phyloP scores from a whole-genome alignment of 2,888 invertebrate genomes.

The Coronaproctus castanopsis region DNA sequence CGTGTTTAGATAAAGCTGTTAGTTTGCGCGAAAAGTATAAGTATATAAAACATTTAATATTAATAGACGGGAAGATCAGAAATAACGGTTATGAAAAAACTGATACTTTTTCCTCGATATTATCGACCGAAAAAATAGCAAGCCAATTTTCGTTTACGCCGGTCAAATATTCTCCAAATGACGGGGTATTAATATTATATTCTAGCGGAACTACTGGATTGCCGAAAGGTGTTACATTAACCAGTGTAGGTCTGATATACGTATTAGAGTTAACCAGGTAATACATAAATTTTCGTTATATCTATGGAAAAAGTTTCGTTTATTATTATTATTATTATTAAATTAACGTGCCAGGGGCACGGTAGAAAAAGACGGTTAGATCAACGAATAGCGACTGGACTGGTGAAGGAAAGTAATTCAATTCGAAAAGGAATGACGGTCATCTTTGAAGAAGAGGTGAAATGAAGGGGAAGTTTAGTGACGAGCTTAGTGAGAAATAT shows the following conservation, averaged over 20 bases:
- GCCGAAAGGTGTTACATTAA: constrained; percentile 52
- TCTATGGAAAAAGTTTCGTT: no score
- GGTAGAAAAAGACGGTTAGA: no score
- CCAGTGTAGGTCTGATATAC: constrained; percentile 19
- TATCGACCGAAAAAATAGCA: not conserved
- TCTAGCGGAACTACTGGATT: constrained; percentile 72
- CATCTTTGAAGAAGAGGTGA: no score
- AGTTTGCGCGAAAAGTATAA: not conserved
- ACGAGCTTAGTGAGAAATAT: no score
- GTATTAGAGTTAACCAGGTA: not conserved
- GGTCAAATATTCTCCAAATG: constrained; percentile 1
- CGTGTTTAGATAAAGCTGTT: not conserved
- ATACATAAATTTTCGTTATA: no score
- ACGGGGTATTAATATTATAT: constrained; percentile 41
- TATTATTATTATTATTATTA: no score
- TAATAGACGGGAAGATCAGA: not conserved
- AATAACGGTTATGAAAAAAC: not conserved
- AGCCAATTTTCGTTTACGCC: constrained; percentile 6
- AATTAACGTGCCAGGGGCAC: no score
- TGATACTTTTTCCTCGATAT: not conserved
- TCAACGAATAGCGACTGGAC: no score
- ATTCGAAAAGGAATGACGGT: no score
- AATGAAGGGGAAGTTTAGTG: no score
- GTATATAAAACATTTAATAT: not conserved
- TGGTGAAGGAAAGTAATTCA: no score